phyloP scores from a whole-genome alignment of 1,140 invertebrate genomes.

The Campodea augens region DNA sequence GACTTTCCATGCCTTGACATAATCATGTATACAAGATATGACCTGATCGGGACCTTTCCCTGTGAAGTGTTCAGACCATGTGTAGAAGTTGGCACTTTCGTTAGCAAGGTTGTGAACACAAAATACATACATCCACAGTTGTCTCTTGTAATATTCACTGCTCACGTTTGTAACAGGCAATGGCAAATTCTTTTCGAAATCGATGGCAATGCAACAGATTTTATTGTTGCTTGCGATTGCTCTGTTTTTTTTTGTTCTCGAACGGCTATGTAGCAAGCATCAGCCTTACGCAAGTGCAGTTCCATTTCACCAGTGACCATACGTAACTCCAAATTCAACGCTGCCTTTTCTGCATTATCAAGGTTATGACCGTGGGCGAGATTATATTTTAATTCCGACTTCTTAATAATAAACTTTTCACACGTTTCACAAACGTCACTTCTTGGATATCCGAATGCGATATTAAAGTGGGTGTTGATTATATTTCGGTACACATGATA shows the following conservation, averaged over 20 bases:
- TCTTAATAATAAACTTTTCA: not conserved
- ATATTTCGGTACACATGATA: not conserved
- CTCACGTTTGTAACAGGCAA: slow-evolving; percentile 8
- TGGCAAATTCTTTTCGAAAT: slow-evolving; percentile 9
- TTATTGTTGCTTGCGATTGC: not conserved
- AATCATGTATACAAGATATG: not conserved
- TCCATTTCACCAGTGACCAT: not conserved
- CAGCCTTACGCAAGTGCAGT: not conserved
- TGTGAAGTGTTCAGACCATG: not conserved
- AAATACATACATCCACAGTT: not conserved
- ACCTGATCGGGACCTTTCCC: not conserved
- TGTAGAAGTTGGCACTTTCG: not conserved
- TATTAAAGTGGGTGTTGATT: slow-evolving; percentile 9
- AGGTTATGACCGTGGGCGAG: not conserved
- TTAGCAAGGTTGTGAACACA: not conserved
- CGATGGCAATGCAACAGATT: slow-evolving; percentile 1
- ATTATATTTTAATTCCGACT: not conserved
- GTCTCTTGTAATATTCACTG: slow-evolving; percentile 5
- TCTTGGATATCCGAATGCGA: slow-evolving; percentile 6
- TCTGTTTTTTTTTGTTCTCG: not conserved
- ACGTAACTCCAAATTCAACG: not conserved
- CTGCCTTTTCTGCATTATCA: not conserved
- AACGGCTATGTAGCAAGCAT: not conserved
- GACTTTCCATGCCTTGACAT: not conserved
- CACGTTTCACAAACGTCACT: slow-evolving; percentile 7